Base-by-base conservation (phyloP, 1,140 invertebrate genomes). In the Holcopasites calliopsidis region DNA sequence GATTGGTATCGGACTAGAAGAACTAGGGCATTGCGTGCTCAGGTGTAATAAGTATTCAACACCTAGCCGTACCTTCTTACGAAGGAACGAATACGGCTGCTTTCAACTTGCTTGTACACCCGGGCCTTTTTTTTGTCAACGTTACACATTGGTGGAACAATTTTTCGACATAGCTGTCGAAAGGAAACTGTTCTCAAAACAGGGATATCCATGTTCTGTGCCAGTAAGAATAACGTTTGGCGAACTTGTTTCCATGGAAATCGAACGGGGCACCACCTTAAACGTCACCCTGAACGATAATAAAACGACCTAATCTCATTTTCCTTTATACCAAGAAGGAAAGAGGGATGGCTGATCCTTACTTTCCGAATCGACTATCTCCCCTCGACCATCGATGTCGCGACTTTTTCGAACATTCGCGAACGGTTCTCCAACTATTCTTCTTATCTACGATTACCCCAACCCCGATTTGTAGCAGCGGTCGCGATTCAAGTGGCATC, bases 21-120 rank as follows among this genome's bases (percentile, higher is more conserved):
- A 76, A 76, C 33, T 76, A 54, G 74, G 65, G 33, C 74, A 28
- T 76, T 54, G 74, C 74, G 44, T 76, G 74, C 55, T 44, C 66
- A 1, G 4, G 26, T 58, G 35, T 70, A 76, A 60, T 74, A 66
- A 74, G 61, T 74, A 66, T 73, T 75, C 60, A 69, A 21, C 73
- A n/a, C 47, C 18, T 38, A 31, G 18, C 21, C 3, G 44, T 50
- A 71, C 60, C 50, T 71, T 61, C 16, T 0, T 38, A 49, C 68
- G 66, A 71, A 38, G 50, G 21, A 33, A 33, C 33, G 55, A n/a
- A 71, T 47, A n/a, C n/a, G n/a, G n/a, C n/a, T n/a, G n/a, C n/a
- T 55, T 69, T 57, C 18, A 69, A 33, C 35, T 31, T 31, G 35
- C 3, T 18, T 7, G 8, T 11, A 1, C 18, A 16, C 1, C 3